Percentiles rank a stretch among this genome's conserved stretches.
These are phyloP conservation scores for Luperina nickerlii DNA, from an alignment of 2,888 invertebrate species.

Conservation along the genomic window DNA sequence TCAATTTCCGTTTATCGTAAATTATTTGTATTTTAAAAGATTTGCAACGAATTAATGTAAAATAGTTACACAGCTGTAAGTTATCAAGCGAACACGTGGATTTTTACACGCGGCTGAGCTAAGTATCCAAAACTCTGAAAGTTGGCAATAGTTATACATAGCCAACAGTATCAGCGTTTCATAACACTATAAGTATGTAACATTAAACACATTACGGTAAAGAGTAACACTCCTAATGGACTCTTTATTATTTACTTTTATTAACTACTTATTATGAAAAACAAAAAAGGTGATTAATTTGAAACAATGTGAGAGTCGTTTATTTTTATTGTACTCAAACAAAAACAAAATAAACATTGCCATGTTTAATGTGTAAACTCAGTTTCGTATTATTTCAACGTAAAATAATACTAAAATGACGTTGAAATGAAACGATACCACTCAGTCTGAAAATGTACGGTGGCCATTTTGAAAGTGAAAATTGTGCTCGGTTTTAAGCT, in stretches of 20 bases:
- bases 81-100: conserved; percentile 11
- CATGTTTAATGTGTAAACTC: background rate
- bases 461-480: background rate
- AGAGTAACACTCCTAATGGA: conserved; percentile 33
- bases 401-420: conserved; percentile 18
- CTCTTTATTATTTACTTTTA: conserved; percentile 14
- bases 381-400: conserved; percentile 6
- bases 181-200: conserved; percentile 23
- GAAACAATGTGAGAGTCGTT: conserved; percentile 10
- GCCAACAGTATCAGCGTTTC: conserved; percentile 30
- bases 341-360: background rate
- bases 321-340: conserved; percentile 10
- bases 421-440: conserved; percentile 6
- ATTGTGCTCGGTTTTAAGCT: conserved; percentile 17
- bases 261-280: conserved; percentile 29
- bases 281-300: conserved; percentile 18
- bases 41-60: background rate
- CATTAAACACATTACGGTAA: conserved; percentile 40
- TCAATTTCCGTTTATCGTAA: background rate
- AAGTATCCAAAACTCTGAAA: conserved; percentile 37
- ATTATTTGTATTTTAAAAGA: background rate
- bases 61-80: background rate
- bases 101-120: conserved; percentile 37
- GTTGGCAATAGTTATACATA: conserved; percentile 20
- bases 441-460: background rate